Percentiles rank a stretch among this genome's conserved stretches.
phyloP scores from a whole-genome alignment of 2,113 vertebrate species.

The Lophura nycthemera region DNA sequence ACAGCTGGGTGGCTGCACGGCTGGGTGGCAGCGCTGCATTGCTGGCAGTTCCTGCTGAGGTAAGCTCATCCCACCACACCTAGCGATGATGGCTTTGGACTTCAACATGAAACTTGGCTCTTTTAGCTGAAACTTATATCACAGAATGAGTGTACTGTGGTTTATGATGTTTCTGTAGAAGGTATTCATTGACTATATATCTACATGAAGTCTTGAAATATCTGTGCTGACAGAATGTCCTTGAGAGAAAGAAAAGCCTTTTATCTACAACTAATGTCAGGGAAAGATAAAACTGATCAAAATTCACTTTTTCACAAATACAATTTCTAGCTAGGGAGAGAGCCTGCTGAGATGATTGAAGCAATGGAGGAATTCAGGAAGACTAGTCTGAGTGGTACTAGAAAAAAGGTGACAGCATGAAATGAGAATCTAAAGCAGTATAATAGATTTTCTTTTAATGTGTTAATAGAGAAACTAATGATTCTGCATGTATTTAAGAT shows the following conservation, averaged over 20 bases:
- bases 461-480: background rate
- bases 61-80: conserved; percentile 11
- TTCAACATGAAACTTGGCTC: conserved; percentile 39
- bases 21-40: background rate
- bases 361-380: background rate
- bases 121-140: conserved; percentile 38
- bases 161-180: background rate
- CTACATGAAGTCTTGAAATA: background rate
- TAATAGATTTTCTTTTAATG: background rate
- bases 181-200: background rate
- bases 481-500: background rate
- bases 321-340: background rate
- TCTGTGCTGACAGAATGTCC: background rate
- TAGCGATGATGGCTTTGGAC: background rate
- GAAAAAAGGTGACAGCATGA: background rate
- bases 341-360: background rate
- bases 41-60: background rate
- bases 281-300: background rate
- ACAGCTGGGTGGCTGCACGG: background rate
- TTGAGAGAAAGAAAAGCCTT: background rate
- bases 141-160: accelerated
- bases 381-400: background rate
- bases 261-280: background rate
- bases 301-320: background rate
- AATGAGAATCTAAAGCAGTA: background rate